Evolutionary conservation across 2,888 invertebrate genomes (phyloP).

Genomic region (Pterobdella sp.): DNA sequence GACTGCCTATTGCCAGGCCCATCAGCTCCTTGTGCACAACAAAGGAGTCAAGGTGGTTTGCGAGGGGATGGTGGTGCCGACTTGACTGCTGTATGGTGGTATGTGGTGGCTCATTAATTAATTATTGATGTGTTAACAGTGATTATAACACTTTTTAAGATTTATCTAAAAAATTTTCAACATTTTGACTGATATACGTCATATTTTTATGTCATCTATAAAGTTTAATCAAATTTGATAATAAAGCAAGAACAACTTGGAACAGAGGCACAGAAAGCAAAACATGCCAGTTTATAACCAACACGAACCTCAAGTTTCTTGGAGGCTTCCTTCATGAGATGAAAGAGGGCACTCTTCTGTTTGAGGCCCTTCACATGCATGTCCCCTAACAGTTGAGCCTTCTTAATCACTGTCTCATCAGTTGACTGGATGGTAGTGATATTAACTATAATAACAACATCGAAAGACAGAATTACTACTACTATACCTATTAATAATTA

Average conservation of each 20-base stretch:
- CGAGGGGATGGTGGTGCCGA: slow-evolving; percentile 62
- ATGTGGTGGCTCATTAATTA: no score
- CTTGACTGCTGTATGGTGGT: slow-evolving; percentile 55
- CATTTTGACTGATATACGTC: neutral
- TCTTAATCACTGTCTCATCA: slow-evolving; percentile 61
- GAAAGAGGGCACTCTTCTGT: slow-evolving; percentile 68
- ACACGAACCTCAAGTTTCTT: slow-evolving; percentile 69
- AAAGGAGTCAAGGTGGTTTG: slow-evolving; percentile 70
- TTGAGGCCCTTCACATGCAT: slow-evolving; percentile 76
- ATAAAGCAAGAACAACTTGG: neutral
- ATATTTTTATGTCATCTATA: neutral
- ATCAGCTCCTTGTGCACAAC: slow-evolving; percentile 89
- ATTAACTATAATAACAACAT: neutral
- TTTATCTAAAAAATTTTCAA: neutral
- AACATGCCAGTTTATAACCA: no score
- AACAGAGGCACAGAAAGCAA: neutral
- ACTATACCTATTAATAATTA: no score
- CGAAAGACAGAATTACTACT: neutral
- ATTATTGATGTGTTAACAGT: neutral
- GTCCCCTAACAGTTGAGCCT: slow-evolving; percentile 83
- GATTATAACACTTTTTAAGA: no score
- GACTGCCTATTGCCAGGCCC: slow-evolving; percentile 96
- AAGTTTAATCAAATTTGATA: neutral
- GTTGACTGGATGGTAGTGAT: slow-evolving; percentile 45
- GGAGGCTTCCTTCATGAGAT: slow-evolving; percentile 91